Percentiles rank a stretch among this genome's conserved stretches.
Conservation (phyloP, 2,888 invertebrate genomes). For the Thysanoteuthis rhombus region DNA sequence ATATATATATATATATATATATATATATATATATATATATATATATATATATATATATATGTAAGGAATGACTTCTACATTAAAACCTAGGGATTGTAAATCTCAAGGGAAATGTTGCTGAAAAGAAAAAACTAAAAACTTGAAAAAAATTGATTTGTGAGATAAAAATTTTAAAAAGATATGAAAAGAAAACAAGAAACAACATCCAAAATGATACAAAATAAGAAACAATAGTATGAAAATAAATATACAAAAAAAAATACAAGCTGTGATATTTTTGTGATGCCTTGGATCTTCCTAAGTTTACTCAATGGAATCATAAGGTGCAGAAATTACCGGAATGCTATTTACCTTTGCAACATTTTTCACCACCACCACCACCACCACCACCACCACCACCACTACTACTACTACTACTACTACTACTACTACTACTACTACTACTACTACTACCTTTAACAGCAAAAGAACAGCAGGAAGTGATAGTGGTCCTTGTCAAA, state of each 20-base stretch:
- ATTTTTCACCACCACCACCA: neutral
- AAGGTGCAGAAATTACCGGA: slow-evolving; percentile 29
- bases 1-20: neutral
- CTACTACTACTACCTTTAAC: neutral
- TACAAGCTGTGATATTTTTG: slow-evolving; percentile 31
- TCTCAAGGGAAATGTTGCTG: neutral
- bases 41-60: too few relatives aligned
- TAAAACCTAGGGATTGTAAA: neutral
- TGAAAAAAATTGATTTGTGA: neutral
- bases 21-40: too few relatives aligned
- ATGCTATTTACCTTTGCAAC: slow-evolving; percentile 31
- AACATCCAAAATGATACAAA: neutral
- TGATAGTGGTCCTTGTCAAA: neutral
- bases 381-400: neutral
- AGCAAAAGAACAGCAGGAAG: neutral
- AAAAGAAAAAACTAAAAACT: neutral
- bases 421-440: neutral
- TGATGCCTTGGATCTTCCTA: slow-evolving; percentile 31
- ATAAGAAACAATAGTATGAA: slow-evolving; percentile 12
- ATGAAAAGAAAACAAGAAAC: neutral
- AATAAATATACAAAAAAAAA: neutral
- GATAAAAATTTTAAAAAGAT: neutral
- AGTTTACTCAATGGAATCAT: slow-evolving; percentile 27
- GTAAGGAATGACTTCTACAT: too few relatives aligned
- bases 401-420: neutral